Evolutionary conservation across 1,140 invertebrate genomes (phyloP), one percentile per base, ranked within the genome.

Genomic region (Epicauta chinensis): DNA sequence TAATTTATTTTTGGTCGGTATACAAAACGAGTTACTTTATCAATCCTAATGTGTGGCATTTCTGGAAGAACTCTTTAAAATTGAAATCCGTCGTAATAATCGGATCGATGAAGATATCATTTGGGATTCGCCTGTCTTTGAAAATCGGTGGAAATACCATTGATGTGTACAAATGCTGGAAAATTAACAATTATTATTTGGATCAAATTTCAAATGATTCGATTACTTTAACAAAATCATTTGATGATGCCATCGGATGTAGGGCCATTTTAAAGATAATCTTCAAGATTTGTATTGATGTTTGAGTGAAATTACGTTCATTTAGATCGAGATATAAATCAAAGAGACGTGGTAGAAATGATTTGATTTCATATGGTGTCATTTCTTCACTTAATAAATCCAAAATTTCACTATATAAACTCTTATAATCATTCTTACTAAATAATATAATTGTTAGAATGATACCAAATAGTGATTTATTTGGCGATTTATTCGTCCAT

Each of bases 211-310:
- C 9, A 4, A 16, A 39, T 14, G 3, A 39, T 11, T 7, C 10
- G 14, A 39, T 39, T 44, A 47, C 45, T 16, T 47, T 47, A 23
- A 47, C 45, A 29, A 37, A 47, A 38, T 47, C 45, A 1, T 34
- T 47, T n/a, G 45, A 47, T 29, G 45, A 47, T 12, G 45, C 45
- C 45, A 47, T 47, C 14, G 45, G 45, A 37, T 47, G 45, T 23
- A 47, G 2, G 2, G 45, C 34, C 45, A 47, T 47, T 47, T 38
- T 47, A 35, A 47, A 47, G 14, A 47, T 38, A 14, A 47, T 37
- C 38, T 47, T 47, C 16, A 47, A 38, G 7, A 47, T 17, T 38
- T 47, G 45, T 29, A 38, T 10, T 1, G 34, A 34, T 13, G 34
- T 47, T 11, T 23, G 30, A 30, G n/a, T 36, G 15, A 14, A 14